phyloP scores from a whole-genome alignment of 2,888 invertebrate species.

The Conus canariensis region DNA sequence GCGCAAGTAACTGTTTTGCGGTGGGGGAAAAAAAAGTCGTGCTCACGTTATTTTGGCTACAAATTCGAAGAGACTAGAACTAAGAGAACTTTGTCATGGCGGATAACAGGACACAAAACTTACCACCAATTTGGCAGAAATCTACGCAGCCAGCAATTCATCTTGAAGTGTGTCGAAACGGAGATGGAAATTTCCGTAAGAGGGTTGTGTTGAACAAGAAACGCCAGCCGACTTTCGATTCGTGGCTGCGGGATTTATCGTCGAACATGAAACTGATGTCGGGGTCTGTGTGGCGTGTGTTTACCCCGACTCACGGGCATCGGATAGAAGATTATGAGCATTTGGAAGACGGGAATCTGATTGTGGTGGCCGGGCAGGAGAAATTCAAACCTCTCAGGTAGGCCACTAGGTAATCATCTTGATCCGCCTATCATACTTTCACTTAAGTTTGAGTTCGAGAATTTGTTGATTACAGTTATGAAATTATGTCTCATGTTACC shows the following conservation, averaged over 20 bases:
- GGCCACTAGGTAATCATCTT: not conserved
- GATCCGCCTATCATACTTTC: too few species aligned
- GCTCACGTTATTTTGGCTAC: too few species aligned
- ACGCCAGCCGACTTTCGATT: constrained; percentile 50
- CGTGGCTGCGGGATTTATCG: constrained; percentile 49
- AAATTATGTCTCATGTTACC: too few species aligned
- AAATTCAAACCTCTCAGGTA: constrained; percentile 51
- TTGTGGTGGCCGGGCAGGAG: constrained; percentile 52
- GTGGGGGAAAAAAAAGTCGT: not conserved
- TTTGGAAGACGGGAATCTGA: constrained; percentile 46
- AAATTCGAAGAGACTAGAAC: too few species aligned
- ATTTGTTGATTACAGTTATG: too few species aligned
- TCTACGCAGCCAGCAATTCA: constrained; percentile 47
- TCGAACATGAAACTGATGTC: constrained; percentile 42
- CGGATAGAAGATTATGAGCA: constrained; percentile 44
- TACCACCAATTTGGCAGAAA: constrained; percentile 49
- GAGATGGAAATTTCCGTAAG: constrained; percentile 48
- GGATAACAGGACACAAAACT: constrained; percentile 29
- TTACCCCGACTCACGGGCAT: constrained; percentile 49
- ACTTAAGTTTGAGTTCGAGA: too few species aligned
- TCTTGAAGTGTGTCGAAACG: constrained; percentile 48
- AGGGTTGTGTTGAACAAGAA: constrained; percentile 47
- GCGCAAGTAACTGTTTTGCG: not conserved
- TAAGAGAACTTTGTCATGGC: not conserved
- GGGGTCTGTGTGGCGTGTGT: constrained; percentile 51